Base-by-base conservation (phyloP, 2,113 vertebrate species). In the Tichodroma muraria region DNA sequence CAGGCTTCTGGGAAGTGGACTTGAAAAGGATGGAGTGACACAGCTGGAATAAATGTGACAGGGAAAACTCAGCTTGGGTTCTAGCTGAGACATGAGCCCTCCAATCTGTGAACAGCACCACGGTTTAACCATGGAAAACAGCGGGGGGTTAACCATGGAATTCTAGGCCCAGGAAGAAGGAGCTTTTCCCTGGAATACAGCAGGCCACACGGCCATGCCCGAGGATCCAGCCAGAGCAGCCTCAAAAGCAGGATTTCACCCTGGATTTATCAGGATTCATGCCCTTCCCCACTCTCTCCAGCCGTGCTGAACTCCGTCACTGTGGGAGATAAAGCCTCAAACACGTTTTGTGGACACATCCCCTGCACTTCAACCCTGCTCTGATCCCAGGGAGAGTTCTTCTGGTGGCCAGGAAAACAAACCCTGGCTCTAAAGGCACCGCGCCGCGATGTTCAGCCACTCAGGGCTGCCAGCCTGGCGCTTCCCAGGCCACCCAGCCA, bases 381-480 rank as follows among this genome's bases (percentile, higher is more conserved):
- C 13, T 31, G 40, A 30, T 4, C 28, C 49, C 82, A 35, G 35
- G 38, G 17, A 54, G 49, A n/a, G 44, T 2, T 57, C 18, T 45
- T 4, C 1, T 1, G 3, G 40, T 23, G 30, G n/a, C 80, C 71
- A 69, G 47, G 25, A 25, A 13, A 20, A 45, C 15, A n/a, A 78
- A 11, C 10, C 4, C 0, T 10, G 66, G 42, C 86, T 61, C 4
- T 4, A 0, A n/a, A 15, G 28, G 20, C 13, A 23, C 5, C 21
- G 21, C n/a, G 77, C 37, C 28, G 1, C 0, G 20, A 30, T 16
- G 56, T 1, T 22, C 11, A 68, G 10, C 11, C 61, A 4, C 4
- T 5, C 63, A 1, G 6, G 0, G 18, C 8, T 1, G n/a, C 47
- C 49, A 33, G 40, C 4, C 33, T 13, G 22, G 20, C 3, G 22